Percentiles rank a stretch among this genome's conserved stretches.
Conservation (phyloP, 2,113 vertebrate species). For the Microcebus tavaratra region DNA sequence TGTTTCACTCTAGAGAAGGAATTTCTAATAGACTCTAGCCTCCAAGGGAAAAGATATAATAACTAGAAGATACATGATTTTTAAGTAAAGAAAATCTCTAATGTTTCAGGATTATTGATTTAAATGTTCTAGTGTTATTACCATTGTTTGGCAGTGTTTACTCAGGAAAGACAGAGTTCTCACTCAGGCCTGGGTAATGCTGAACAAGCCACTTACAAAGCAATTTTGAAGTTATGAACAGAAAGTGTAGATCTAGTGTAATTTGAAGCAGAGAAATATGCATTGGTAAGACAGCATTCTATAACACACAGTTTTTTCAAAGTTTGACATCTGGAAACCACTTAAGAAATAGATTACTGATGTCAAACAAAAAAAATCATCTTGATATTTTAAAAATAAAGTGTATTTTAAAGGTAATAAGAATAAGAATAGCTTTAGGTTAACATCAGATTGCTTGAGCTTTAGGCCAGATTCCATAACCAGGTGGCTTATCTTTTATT, state of each 20-base stretch:
- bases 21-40: conserved; percentile 37
- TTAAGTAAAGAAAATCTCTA: conserved; percentile 61
- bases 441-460: neutral
- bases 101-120: conserved; percentile 72
- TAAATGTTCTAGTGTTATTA: conserved; percentile 69
- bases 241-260: conserved; percentile 42
- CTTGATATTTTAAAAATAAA: conserved; percentile 43
- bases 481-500: neutral
- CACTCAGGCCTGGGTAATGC: conserved; percentile 46
- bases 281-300: neutral
- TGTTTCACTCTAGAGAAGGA: conserved; percentile 26
- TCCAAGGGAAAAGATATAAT: conserved; percentile 57
- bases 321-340: conserved; percentile 33
- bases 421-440: neutral
- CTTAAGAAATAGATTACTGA: conserved; percentile 29
- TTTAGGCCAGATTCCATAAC: neutral
- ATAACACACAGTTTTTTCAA: conserved; percentile 15
- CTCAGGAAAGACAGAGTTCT: conserved; percentile 30
- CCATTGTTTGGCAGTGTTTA: conserved; percentile 44
- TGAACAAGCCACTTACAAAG: conserved; percentile 69
- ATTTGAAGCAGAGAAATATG: conserved; percentile 52
- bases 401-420: conserved; percentile 21
- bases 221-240: conserved; percentile 68
- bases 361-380: conserved; percentile 15
- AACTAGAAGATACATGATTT: conserved; percentile 46